Base-by-base conservation (phyloP, 2,113 vertebrate species). In the Cyanoderma ruficeps region DNA sequence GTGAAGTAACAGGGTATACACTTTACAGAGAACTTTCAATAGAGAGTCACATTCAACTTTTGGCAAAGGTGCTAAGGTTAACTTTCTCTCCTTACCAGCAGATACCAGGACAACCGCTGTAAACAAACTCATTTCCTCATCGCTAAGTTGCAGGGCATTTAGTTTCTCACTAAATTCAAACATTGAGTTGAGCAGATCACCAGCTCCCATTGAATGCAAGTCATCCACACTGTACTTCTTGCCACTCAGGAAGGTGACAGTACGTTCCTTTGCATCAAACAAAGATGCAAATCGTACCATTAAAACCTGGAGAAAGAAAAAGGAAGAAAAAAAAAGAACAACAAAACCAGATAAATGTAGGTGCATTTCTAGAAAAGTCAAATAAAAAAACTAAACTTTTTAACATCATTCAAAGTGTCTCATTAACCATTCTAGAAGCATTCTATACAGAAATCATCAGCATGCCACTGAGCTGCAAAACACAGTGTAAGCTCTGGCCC, bases 101-200 rank as follows among this genome's bases (percentile, higher is more conserved):
- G 99, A 99, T 41, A 99, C 99, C 23, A 99, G 98, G 93, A 99
- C 99, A 93, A 99, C 99, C 1, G 99, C 99, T 25, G 99, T 99
- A 97, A 99, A 99, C 88, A 99, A 98, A 96, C 99, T 99, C 98
- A 99, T 99, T 82, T 99, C 99, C 50, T 99, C 99, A 10, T 98
- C 97, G 60, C 98, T 98, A 49, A 99, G 99, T 39, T 98, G 98
- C 94, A 99, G 98, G 46, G 98, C 98, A 63, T 98, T 98, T 37
- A 99, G 98, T 94, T 99, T 99, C 97, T 99, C 99, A 63, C 99
- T 99, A 93, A 99, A 99, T 90, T 99, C 99, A 94, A 99, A 99
- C 99, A 99, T 99, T 44, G 99, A 99, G 96, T 98, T 98, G 85
- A 99, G 99, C 74, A 99, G 98, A 93, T 99, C 99, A 30, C 99